Evolutionary conservation across 2,113 vertebrate species (phyloP).

Genomic region (Tautogolabrus adspersus): DNA sequence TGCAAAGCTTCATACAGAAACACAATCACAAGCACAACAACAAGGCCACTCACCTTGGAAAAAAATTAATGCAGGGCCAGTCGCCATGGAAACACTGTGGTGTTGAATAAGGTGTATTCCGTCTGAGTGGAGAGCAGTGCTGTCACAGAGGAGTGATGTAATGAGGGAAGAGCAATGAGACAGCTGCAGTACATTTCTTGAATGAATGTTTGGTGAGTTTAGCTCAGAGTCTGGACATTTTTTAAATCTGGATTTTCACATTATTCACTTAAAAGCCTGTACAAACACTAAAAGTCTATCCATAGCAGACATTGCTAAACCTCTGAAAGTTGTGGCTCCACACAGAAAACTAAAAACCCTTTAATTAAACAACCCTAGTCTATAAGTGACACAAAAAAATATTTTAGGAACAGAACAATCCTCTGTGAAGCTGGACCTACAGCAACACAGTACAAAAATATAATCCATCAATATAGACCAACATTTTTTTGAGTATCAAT

Average conservation of each 20-base stretch:
- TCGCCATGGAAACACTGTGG: slow-evolving; percentile 82
- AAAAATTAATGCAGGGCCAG: slow-evolving; percentile 71
- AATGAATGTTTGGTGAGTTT: not conserved
- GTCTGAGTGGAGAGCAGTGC: slow-evolving; percentile 71
- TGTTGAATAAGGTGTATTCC: slow-evolving; percentile 74
- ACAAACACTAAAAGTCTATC: not conserved
- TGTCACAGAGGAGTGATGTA: slow-evolving; percentile 58
- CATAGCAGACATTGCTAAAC: not conserved
- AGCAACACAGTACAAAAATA: too few relatives aligned
- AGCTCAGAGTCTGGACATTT: not conserved
- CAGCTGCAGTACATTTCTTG: slow-evolving; percentile 2
- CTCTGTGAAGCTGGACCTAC: too few relatives aligned
- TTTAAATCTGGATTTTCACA: not conserved
- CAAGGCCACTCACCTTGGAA: slow-evolving; percentile 75
- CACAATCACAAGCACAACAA: slow-evolving; percentile 63
- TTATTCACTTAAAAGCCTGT: not conserved
- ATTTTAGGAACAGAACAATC: too few relatives aligned
- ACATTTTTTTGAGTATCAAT: too few relatives aligned
- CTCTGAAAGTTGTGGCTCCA: too few relatives aligned
- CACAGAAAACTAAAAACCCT: too few relatives aligned
- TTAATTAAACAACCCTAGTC: too few relatives aligned
- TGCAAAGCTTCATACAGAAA: slow-evolving; percentile 43
- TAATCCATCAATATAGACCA: too few relatives aligned
- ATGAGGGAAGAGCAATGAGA: slow-evolving; percentile 37
- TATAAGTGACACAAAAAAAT: too few relatives aligned